A percentile compares a stretch with the other conserved stretches of the same genome.
These are phyloP conservation scores for Archips xylosteana DNA, from an alignment of 2,888 invertebrate genomes.

Conservation along the genomic window DNA sequence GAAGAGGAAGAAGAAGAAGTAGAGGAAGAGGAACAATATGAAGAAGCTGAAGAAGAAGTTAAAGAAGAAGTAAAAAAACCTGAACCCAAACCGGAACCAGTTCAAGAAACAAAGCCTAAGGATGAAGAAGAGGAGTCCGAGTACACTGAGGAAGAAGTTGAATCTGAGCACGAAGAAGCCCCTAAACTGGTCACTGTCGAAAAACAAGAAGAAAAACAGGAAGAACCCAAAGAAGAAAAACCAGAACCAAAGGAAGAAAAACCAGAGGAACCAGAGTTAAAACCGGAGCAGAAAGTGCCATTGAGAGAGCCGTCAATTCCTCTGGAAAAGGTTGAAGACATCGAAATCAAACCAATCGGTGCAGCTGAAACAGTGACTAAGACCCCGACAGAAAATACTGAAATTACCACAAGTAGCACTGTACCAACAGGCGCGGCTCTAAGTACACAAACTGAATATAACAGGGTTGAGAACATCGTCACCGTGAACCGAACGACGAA, in stretches of 20 bases:
- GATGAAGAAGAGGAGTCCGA: slow-evolving; percentile 54
- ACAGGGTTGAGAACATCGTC: slow-evolving; percentile 77
- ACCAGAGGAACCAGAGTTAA: slow-evolving; percentile 42
- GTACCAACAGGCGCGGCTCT: slow-evolving; percentile 62
- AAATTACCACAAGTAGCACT: slow-evolving; percentile 70
- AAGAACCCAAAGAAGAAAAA: slow-evolving; percentile 41
- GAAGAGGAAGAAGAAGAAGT: slow-evolving; percentile 48
- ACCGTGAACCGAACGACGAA: slow-evolving; percentile 79
- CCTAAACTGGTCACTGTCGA: slow-evolving; percentile 42
- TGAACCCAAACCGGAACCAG: slow-evolving; percentile 39
- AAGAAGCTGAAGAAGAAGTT: slow-evolving; percentile 47
- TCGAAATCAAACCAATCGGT: slow-evolving; percentile 80
- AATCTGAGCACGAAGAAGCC: slow-evolving; percentile 49
- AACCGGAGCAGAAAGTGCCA: slow-evolving; percentile 59
- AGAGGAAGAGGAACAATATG: slow-evolving; percentile 47
- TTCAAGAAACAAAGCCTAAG: slow-evolving; percentile 39
- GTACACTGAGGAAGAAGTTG: slow-evolving; percentile 45
- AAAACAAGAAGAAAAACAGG: slow-evolving; percentile 45
- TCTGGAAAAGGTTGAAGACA: slow-evolving; percentile 77
- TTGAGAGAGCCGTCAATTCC: slow-evolving; percentile 76
- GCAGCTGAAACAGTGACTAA: slow-evolving; percentile 69
- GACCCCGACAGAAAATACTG: slow-evolving; percentile 71
- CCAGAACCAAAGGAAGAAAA: slow-evolving; percentile 46
- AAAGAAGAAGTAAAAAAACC: slow-evolving; percentile 38
- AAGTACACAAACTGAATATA: slow-evolving; percentile 76